Percentiles rank a stretch among this genome's conserved stretches.
Conservation (phyloP, 2,888 invertebrate genomes). For the Kryphioiulus occultus region DNA sequence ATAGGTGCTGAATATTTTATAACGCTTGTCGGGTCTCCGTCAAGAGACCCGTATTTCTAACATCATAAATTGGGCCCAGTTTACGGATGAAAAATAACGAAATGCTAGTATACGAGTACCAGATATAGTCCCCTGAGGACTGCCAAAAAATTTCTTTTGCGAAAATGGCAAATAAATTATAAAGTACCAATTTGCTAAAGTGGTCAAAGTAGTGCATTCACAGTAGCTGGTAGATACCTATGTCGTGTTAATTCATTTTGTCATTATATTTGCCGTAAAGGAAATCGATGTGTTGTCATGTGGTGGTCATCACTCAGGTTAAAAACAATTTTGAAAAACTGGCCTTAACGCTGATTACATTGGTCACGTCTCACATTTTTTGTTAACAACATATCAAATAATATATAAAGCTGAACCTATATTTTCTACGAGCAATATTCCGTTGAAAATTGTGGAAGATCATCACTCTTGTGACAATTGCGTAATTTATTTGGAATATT, state of each 20-base stretch:
- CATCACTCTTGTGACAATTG: too few relatives aligned
- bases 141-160: neutral
- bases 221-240: neutral
- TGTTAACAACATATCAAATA: neutral
- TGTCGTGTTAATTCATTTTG: neutral
- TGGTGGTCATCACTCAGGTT: conserved; percentile 17
- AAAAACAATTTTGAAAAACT: neutral
- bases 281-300: conserved; percentile 1
- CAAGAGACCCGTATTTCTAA: neutral
- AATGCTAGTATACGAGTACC: neutral
- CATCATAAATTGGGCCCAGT: neutral
- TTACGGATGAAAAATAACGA: neutral
- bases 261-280: neutral
- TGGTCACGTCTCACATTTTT: neutral
- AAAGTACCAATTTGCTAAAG: conserved; percentile 18
- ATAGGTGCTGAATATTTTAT: neutral
- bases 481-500: too few relatives aligned
- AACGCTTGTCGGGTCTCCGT: neutral
- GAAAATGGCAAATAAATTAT: neutral
- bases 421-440: neutral
- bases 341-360: neutral
- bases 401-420: neutral
- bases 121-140: neutral
- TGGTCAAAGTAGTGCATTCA: neutral
- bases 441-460: neutral